Base-by-base conservation (phyloP, 2,888 invertebrate genomes). In the Perizoma flavofasciatum region DNA sequence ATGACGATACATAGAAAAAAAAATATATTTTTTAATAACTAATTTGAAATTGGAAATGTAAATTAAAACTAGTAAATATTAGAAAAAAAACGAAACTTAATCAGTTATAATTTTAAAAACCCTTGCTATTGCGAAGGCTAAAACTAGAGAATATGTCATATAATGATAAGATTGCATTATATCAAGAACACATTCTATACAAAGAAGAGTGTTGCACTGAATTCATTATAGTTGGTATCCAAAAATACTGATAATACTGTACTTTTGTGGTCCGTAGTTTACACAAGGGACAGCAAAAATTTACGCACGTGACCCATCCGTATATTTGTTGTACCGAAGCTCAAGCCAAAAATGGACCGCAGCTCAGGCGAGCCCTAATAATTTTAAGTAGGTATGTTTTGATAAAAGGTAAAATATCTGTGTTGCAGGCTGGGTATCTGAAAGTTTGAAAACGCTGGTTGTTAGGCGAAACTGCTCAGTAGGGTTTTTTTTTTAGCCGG, bases 341-440 rank as follows among this genome's bases (percentile, higher is more conserved):
- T 47, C 41, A 54, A 22, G 45, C 47, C 61, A 55, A 66, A 61
- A 66, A 57, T 63, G 58, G 55, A 58, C 61, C 43, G 41, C 55
- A 52, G 11, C 47, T 40, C 47, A 44, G 43, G 50, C 58, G 39
- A 11, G 45, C 47, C 48, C 58, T 60, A 64, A 65, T 65, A 65
- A 58, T 65, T 62, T 61, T 46, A 55, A 51, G 56, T 46, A 55
- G 48, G 56, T 54, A 54, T 67, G 64, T 67, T 65, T 67, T 67
- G 64, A 65, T 57, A 67, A 67, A 67, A 22, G 22, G 64, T 65
- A 65, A 67, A 64, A 63, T 67, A 65, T 65, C 54, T 67, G 51
- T 59, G 64, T 49, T 65, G 59, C 64, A 61, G 37, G 53, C 48
- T 33, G 39, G 37, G 40, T 50, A 59, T 49, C 50, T 43, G 32